Base-by-base conservation (phyloP, 2,113 vertebrate genomes). In the Axis porcinus region DNA sequence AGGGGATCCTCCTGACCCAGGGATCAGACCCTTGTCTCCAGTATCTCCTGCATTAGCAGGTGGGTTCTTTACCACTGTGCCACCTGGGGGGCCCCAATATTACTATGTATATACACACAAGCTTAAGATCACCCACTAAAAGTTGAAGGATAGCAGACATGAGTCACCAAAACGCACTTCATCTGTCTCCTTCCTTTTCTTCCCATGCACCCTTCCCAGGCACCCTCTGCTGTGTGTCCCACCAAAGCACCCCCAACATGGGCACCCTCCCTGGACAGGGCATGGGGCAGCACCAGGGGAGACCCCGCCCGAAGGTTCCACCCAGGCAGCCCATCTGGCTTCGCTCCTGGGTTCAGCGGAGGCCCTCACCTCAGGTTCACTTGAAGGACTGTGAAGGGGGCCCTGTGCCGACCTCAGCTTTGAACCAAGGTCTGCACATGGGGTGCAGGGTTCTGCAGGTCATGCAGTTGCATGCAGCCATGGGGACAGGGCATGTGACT, bases 171-270 rank as follows among this genome's bases (percentile, higher is more conserved):
- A 33, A 7, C 92, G 14, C 28, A 1, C 0, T 30, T 9, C 15
- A 6, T 8, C 23, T 7, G 3, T 10, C 45, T 5, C 40, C 40
- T 23, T 21, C 47, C 60, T 70, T 30, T 40, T 54, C 52, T 7
- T 43, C 45, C 19, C 0, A 0, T 0, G 3, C 0, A 2, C 6
- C 4, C 33, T 19, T 19, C 45, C 25, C 0, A 0, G 0, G 3
- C 0, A 2, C 6, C 3, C 33, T 19, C 14, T 11, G 36, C 78
- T 9, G 14, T 40, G 28, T 50, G 23, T 54, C 30, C 17, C 40
- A 17, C 23, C 15, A 6, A 19, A 14, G 67, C 15, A 1, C 25
- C 40, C 19, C 27, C 23, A 0, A 0, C 11, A 2, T 2, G 23
- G 47, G 25, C 13, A 6, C 40, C 11, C n/a, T 54, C 16, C n/a